phyloP scores from a whole-genome alignment of 1,140 invertebrate species.

The Nasonia vitripennis region DNA sequence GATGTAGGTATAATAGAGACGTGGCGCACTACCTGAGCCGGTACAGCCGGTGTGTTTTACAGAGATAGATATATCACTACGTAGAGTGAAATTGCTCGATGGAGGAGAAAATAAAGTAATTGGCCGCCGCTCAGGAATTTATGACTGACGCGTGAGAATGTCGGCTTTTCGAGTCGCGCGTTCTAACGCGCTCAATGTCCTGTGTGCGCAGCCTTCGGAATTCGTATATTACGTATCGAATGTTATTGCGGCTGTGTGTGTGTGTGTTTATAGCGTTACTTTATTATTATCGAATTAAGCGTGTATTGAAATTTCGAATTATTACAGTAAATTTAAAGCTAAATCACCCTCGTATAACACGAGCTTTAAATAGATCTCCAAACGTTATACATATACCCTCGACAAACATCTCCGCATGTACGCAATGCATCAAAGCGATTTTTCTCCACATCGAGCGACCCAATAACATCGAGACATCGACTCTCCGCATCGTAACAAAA shows the following conservation, averaged over 20 bases:
- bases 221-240: too few relatives aligned
- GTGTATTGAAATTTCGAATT: too few relatives aligned
- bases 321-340: too few relatives aligned
- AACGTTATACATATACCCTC: not conserved
- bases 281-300: too few relatives aligned
- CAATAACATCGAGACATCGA: too few relatives aligned
- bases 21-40: not conserved
- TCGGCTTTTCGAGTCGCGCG: not conserved
- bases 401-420: not conserved
- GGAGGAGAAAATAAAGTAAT: constrained; percentile 7
- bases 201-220: too few relatives aligned
- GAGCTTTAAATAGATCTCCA: not conserved
- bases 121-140: not conserved
- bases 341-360: not conserved
- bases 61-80: not conserved
- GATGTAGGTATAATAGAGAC: constrained; percentile 10
- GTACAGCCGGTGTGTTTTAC: not conserved
- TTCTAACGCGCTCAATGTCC: too few relatives aligned
- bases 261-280: too few relatives aligned
- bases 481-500: constrained; percentile 9
- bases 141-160: constrained; percentile 7
- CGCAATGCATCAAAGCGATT: not conserved
- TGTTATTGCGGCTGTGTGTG: too few relatives aligned
- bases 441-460: not conserved
- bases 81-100: constrained; percentile 10